Base-by-base conservation (phyloP, 2,797 vertebrate genomes). In the Eutrigla gurnardus region DNA sequence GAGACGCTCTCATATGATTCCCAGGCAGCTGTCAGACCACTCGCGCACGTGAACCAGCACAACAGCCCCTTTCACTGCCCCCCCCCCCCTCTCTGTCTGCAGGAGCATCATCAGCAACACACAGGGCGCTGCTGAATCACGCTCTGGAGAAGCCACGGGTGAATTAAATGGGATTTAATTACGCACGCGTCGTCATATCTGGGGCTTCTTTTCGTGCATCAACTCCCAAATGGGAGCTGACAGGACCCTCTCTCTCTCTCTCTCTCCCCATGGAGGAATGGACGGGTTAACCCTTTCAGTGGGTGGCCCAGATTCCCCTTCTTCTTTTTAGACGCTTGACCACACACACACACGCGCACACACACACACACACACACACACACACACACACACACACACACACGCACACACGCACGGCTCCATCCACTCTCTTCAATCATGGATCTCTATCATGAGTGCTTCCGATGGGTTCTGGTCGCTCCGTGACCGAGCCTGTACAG, bases 41-140 rank as follows among this genome's bases (percentile, higher is more conserved):
- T 14, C 46, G n/a, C 58, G 18, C 70, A 55, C 60, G 61, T 12
- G 12, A 47, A 54, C 4, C 54, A 80, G 70, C 77, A 86, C 81
- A 86, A 72, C 61, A 55, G 81, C 70, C 78, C 82, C 74, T 76
- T 86, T 86, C 75, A 88, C 6, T 36, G 52, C 10, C 82, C 63
- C 55, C 54, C 6, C 40, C 73, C 57, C 63, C 75, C 39, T 70
- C 63, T 66, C 36, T 68, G 65, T 70, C 72, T 75, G 61, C 77
- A 32, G 70, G 72, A 72, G 45, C 75, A 75, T n/a, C 78, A 80
- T 36, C 55, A 37, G 13, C 32, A 33, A 25, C 59, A 72, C 65
- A 37, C 65, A 64, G 88, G 81, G 80, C 83, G 25, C 40, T 91
- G 91, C 92, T 93, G 92, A 93, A 85, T 94, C 93, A 92, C 66